Conservation (phyloP, 2,797 vertebrate genomes). For the Rhinella marina region DNA sequence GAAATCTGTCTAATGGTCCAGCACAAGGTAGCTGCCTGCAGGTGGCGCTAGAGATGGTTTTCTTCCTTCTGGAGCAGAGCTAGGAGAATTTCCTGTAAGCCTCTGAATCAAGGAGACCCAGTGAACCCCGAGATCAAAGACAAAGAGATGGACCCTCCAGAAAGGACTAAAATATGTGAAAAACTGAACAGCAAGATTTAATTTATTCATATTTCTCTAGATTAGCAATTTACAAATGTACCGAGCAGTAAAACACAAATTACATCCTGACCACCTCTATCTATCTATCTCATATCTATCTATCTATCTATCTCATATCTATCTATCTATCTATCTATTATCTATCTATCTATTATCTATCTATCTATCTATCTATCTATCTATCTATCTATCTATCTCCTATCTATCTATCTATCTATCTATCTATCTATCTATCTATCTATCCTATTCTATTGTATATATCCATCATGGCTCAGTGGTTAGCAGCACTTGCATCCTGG, state of each 20-base stretch:
- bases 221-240: constrained; percentile 1
- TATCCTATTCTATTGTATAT: neutral
- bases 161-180: neutral
- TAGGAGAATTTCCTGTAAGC: too few relatives aligned
- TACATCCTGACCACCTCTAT: neutral
- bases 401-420: constrained; percentile 6
- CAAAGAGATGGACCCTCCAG: too few relatives aligned
- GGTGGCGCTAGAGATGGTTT: too few relatives aligned
- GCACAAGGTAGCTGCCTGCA: too few relatives aligned
- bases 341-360: constrained; percentile 8
- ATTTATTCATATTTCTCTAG: neutral
- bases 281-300: constrained; percentile 4
- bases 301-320: neutral
- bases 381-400: neutral
- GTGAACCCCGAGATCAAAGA: too few relatives aligned
- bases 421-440: constrained; percentile 9
- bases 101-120: too few relatives aligned
- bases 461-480: too few relatives aligned
- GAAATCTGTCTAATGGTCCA: too few relatives aligned
- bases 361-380: neutral
- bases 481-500: too few relatives aligned
- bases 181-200: neutral
- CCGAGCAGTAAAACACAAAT: neutral
- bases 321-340: neutral
- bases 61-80: too few relatives aligned